phyloP scores from a whole-genome alignment of 2,113 vertebrate genomes.

The Oryzias javanicus region DNA sequence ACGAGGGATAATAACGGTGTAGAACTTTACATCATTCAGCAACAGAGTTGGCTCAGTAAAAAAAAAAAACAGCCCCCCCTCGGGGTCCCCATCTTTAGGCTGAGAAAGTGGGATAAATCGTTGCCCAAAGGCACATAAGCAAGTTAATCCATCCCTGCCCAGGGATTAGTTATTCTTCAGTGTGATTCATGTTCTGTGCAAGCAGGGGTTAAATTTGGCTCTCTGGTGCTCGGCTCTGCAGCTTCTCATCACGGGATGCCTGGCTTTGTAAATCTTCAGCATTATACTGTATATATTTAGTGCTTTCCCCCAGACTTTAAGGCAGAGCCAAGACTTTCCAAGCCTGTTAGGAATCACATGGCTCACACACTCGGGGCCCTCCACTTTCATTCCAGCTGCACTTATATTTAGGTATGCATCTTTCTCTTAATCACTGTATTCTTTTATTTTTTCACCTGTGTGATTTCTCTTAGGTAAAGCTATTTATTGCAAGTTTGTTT shows the following conservation, averaged over 20 bases:
- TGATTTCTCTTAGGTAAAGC: too few relatives aligned
- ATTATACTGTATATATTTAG: not conserved
- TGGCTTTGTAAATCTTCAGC: not conserved
- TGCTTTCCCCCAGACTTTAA: not conserved
- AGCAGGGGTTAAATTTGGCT: not conserved
- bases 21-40: not conserved
- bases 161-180: not conserved
- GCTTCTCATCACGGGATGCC: not conserved
- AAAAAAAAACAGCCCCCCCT: not conserved
- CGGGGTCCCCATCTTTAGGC: not conserved
- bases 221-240: not conserved
- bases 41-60: not conserved
- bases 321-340: too few relatives aligned
- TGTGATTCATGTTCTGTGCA: conserved; percentile 1
- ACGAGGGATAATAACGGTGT: conserved; percentile 1
- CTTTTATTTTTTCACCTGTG: too few relatives aligned
- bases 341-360: too few relatives aligned
- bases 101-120: not conserved
- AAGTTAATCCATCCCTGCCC: conserved; percentile 3
- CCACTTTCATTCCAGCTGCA: too few relatives aligned
- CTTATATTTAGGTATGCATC: too few relatives aligned
- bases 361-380: too few relatives aligned
- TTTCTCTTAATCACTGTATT: too few relatives aligned
- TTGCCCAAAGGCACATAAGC: not conserved
- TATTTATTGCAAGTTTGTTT: too few relatives aligned